Base-by-base conservation (phyloP, 2,888 invertebrate genomes). In the Ectropis crepuscularia region DNA sequence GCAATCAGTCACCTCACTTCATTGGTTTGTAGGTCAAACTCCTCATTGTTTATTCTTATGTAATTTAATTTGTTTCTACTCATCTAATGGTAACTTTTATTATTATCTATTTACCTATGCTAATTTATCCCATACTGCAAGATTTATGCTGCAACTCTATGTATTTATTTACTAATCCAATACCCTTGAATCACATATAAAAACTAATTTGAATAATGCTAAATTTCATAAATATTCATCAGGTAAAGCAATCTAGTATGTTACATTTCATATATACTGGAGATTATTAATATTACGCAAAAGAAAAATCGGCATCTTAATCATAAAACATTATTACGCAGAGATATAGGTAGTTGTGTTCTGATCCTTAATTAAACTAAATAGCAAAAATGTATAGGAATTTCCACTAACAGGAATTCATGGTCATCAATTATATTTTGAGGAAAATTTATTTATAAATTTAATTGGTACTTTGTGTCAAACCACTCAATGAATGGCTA, bases 21-120 rank as follows among this genome's bases (percentile, higher is more conserved):
- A 39, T 64, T 42, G 53, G 37, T 73, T 73, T 74, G 75, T 82
- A 76, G 82, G 81, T 82, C 82, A 82, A 50, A 71, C 59, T 62
- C 69, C 53, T 63, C 46, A 72, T 77, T 67, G 69, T 75, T 74
- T 71, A 46, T 73, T 60, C 71, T 76, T 77, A 76, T 73, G 73
- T 77, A 74, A 77, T 67, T 46, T 50, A 50, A 51, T 45, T 61
- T 41, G 46, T 62, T 57, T 9, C 45, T 47, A 51, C 47, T 36
- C 28, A 47, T 53, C 2, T 36, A 51, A 57, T 10, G 37, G 6
- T 41, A 41, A 51, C 6, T 6, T 8, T 11, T 28, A 41, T 10
- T 5, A 37, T 43, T 36, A 45, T 6, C 6, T 48, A 50, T 61
- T 41, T 45, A 54, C n/a, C 49, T 53, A 11, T 6, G 38, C 43